Evolutionary conservation across 2,797 vertebrate species (phyloP).

Genomic region (Pangasius djambal): DNA sequence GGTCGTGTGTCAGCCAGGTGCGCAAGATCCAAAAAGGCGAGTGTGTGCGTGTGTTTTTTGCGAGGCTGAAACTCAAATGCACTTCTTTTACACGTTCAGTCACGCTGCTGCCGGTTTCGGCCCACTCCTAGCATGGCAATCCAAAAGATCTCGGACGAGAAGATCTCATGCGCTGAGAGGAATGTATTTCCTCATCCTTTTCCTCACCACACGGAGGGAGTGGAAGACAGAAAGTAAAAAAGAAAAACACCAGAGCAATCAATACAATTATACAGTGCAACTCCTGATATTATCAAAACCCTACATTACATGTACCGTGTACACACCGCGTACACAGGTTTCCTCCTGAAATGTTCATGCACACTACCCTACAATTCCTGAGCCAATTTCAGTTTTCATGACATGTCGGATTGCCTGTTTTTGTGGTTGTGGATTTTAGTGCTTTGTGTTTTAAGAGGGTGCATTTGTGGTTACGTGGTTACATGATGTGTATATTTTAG

Average conservation of each 20-base stretch:
- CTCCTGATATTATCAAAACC: neutral
- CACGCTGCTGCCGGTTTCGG: constrained; percentile 8
- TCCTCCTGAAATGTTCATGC: neutral
- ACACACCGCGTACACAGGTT: neutral
- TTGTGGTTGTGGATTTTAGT: constrained; percentile 1
- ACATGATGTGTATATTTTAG: neutral
- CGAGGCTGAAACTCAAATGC: constrained; percentile 16
- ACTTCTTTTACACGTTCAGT: constrained; percentile 36
- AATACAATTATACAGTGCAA: neutral
- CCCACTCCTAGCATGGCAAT: constrained; percentile 11
- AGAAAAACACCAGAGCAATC: neutral
- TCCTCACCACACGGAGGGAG: neutral
- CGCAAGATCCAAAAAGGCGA: constrained; percentile 14
- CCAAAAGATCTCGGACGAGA: neutral
- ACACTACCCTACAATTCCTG: neutral
- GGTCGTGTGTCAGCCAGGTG: constrained; percentile 51
- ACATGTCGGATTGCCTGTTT: neutral
- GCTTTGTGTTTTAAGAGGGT: neutral
- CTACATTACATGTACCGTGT: neutral
- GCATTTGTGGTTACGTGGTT: constrained; percentile 20
- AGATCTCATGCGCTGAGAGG: neutral
- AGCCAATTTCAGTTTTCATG: neutral
- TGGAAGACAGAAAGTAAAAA: neutral
- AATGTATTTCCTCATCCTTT: constrained; percentile 17
- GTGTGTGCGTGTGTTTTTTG: constrained; percentile 16